Evolutionary conservation across 2,113 vertebrate species (phyloP), one percentile per base, ranked within the genome.

Genomic region (Scytalopus superciliaris): DNA sequence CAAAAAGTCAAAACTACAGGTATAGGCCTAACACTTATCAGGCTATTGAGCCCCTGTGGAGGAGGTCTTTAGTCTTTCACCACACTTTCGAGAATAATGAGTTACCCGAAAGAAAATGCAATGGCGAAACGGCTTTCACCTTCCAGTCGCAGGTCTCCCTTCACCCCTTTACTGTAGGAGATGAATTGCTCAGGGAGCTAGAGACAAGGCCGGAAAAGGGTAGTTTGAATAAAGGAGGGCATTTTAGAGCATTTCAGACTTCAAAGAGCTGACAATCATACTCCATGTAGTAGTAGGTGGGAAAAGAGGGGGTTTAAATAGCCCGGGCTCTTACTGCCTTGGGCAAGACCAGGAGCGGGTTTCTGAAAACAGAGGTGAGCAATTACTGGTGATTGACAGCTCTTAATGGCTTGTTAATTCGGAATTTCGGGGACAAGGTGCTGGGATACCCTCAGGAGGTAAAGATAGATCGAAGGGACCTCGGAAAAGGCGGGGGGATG

Each of bases 231-330:
- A 33, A 67, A 69, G 52, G 7, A 45, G 9, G 10, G 6, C 6
- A 33, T 23, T 83, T 82, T 22, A 50, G 59, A 83, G 21, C 3
- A 2, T 39, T 67, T 14, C 13, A 10, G 14, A 35, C 33, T 56
- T 77, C 76, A 91, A 64, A 69, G n/a, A 33, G 3, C 37, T 39
- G 33, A 12, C 9, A 27, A n/a, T 44, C 28, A 27, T 7, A 4
- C 12, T 27, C 27, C 3, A 0, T 2, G 19, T 6, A 22, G 19
- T 31, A 89, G 49, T 1, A 56, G 13, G 3, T 28, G 18, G 30
- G 10, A 6, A 13, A n/a, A 52, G 16, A 17, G 2, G 19, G 10
- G 4, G 10, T 5, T 83, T 67, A 62, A 84, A n/a, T 17, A 69
- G 14, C 25, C 44, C 16, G 21, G 14, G n/a, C 33, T 80, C 31